These are phyloP conservation scores for Hippocampus barbouri DNA, from an alignment of 2,113 vertebrate genomes.

Conservation along the genomic window DNA sequence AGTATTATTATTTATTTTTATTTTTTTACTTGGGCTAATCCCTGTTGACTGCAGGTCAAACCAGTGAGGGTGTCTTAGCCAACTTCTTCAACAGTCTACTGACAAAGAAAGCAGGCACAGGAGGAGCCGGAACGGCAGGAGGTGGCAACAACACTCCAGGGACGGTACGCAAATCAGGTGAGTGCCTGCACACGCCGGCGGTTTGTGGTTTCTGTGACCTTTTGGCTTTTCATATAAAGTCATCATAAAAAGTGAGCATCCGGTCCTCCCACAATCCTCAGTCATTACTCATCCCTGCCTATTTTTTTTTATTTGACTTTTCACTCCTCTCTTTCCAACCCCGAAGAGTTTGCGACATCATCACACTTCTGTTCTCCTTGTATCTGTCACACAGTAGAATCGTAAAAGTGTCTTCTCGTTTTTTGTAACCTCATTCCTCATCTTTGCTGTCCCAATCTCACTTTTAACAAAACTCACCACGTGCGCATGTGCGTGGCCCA, in stretches of 20 bases:
- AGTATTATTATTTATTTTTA: background rate
- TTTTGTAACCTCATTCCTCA: constrained; percentile 17
- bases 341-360: constrained; percentile 9
- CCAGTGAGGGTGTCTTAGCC: constrained; percentile 95
- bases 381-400: constrained; percentile 20
- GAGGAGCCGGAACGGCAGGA: constrained; percentile 74
- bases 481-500: constrained; percentile 57
- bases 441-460: constrained; percentile 30
- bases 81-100: constrained; percentile 99
- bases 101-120: constrained; percentile 94
- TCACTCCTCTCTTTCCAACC: constrained; percentile 1
- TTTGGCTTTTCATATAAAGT: background rate
- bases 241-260: background rate
- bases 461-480: constrained; percentile 52
- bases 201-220: background rate
- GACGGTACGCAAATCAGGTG: constrained; percentile 93
- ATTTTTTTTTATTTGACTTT: constrained; percentile 15
- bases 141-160: constrained; percentile 82
- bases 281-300: constrained; percentile 3
- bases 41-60: constrained; percentile 81
- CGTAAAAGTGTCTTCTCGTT: background rate
- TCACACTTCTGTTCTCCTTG: constrained; percentile 30
- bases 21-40: background rate
- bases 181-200: background rate
- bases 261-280: constrained; percentile 4